phyloP scores from a whole-genome alignment of 2,797 vertebrate species.

The Ciconia nigra region DNA sequence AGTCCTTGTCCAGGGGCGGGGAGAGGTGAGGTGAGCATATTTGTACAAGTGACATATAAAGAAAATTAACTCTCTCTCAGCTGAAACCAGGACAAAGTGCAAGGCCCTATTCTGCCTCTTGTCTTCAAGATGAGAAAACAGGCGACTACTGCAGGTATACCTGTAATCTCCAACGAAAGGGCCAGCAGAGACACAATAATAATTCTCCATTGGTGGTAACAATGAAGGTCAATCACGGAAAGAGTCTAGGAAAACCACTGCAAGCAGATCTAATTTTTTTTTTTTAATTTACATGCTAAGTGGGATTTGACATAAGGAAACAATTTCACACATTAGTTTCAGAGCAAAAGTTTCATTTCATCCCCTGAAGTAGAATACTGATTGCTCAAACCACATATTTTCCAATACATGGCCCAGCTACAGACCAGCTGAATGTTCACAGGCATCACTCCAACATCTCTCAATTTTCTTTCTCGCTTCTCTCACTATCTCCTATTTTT shows the following conservation, averaged over 20 bases:
- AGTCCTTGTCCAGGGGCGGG: background rate
- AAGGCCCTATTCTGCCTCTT: background rate
- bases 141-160: background rate
- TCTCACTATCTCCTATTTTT: background rate
- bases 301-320: background rate
- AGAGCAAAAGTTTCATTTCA: conserved; percentile 11
- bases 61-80: too few species aligned
- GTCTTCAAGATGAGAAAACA: background rate
- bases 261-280: background rate
- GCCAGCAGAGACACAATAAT: background rate
- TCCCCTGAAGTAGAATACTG: background rate
- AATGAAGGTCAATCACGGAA: background rate
- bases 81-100: too few species aligned
- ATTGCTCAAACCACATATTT: background rate
- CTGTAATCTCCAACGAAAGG: background rate
- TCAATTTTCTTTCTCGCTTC: conserved; percentile 27
- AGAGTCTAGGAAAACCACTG: background rate
- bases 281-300: background rate
- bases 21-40: background rate
- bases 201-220: background rate
- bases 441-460: background rate
- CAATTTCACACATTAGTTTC: background rate
- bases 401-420: background rate
- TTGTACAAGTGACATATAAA: too few species aligned
- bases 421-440: background rate